Base-by-base conservation (phyloP, 2,113 vertebrate genomes). In the Callipepla californica region DNA sequence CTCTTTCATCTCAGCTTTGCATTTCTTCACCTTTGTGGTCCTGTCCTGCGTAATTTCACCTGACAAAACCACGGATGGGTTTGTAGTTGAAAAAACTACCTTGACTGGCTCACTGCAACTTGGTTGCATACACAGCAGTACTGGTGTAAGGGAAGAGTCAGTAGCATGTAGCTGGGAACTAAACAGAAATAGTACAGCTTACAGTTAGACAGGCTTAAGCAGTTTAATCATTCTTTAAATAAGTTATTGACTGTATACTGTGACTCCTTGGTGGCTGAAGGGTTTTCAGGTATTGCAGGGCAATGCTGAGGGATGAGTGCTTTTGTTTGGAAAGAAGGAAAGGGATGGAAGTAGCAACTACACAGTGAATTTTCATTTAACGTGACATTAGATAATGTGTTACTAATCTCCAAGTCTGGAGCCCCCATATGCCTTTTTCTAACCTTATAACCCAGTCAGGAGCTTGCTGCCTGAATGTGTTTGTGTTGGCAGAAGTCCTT, bases 271-370 rank as follows among this genome's bases (percentile, higher is more conserved):
- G 20, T 48, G 42, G 11, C 42, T 23, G 2, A 21, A 5, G 11
- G 15, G 63, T 42, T 91, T 22, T 89, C 0, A 7, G 0, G 25
- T 77, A 45, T 48, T 15, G 40, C 57, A 23, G 40, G 14, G 5
- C 34, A 3, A 1, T 25, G 12, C 26, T 61, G 20, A 7, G 50
- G 53, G 13, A 7, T 3, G 3, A 85, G 28, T 82, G 14, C n/a
- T 14, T 61, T 0, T 0, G 2, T 36, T 19, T 8, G 20, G 45
- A 42, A 22, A 57, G 5, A 45, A 68, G 30, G 57, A 44, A 70
- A 2, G 17, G 8, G 4, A 4, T 67, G 42, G 51, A 81, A 32
- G 7, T 63, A 59, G 61, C 26, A 74, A 34, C 48, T 32, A 36
- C 21, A n/a, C 23, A 19, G 32, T 57, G 53, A 48, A 22, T 62